Conservation (phyloP, 1,140 invertebrate genomes). For the Andricus grossulariae region DNA sequence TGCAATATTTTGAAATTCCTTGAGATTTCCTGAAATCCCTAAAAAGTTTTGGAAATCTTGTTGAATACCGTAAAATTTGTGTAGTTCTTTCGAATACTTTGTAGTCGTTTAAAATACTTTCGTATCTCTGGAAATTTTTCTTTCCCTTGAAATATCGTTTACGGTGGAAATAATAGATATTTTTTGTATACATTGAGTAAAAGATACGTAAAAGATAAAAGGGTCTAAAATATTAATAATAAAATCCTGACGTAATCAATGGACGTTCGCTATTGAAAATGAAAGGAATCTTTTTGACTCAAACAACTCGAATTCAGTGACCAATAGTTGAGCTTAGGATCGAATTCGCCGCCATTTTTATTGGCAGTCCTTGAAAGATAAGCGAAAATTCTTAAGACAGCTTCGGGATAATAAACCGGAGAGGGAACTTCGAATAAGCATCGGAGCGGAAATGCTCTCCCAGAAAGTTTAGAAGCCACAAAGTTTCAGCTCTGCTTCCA, state of each 20-base stretch:
- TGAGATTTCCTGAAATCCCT: too few species aligned
- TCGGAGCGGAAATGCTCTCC: conserved; percentile 8
- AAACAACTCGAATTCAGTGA: neutral
- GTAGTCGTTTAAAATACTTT: too few species aligned
- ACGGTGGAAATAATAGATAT: too few species aligned
- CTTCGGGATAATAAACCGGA: conserved; percentile 18
- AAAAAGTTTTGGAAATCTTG: too few species aligned
- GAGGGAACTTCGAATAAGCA: conserved; percentile 22
- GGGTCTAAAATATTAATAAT: neutral
- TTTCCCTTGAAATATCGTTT: too few species aligned
- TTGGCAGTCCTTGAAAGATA: conserved; percentile 8
- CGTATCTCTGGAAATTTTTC: too few species aligned
- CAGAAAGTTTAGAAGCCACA: conserved; percentile 16
- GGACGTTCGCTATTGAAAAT: neutral
- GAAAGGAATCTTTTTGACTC: neutral
- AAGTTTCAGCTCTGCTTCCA: conserved; percentile 19
- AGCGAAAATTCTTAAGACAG: conserved; percentile 8
- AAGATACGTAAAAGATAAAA: too few species aligned
- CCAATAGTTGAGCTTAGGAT: neutral
- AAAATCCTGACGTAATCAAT: too few species aligned
- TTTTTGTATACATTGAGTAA: too few species aligned
- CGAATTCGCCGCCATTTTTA: conserved; percentile 1
- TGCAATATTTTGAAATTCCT: too few species aligned
- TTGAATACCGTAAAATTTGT: too few species aligned
- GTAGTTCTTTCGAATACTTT: too few species aligned